A percentile compares a stretch with the other conserved stretches of the same genome.
These are phyloP conservation scores for Macropus fuliginosus DNA, from an alignment of 2,797 vertebrate species.

Conservation along the genomic window DNA sequence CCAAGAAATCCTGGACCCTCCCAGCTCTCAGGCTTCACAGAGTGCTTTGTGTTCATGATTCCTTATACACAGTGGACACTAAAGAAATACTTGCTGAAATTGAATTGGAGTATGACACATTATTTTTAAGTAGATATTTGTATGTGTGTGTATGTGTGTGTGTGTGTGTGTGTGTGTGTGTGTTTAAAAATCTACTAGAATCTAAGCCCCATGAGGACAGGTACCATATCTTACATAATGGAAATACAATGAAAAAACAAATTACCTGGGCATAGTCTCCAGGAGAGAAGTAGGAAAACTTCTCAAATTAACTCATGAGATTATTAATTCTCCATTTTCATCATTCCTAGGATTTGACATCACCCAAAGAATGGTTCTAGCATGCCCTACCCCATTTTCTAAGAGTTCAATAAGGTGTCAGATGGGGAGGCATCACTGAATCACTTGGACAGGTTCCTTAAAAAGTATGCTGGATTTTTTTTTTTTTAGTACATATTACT, in stretches of 20 bases:
- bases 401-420: conserved; percentile 19
- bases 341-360: not conserved
- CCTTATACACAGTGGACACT: not conserved
- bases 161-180: not conserved
- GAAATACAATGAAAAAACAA: not conserved
- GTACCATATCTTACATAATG: not conserved
- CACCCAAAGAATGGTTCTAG: not conserved
- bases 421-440: not conserved
- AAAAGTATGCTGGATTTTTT: conserved; percentile 29
- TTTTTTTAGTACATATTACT: not conserved
- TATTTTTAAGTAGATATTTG: not conserved
- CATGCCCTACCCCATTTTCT: not conserved
- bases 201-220: not conserved
- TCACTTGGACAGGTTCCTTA: conserved; percentile 2
- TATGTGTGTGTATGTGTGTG: not conserved
- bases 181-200: not conserved
- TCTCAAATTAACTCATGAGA: not conserved
- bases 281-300: not conserved
- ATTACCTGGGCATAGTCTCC: not conserved
- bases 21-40: not conserved
- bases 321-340: not conserved
- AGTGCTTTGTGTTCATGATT: not conserved
- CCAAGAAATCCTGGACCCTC: not conserved
- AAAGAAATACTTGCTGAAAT: not conserved
- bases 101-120: not conserved